phyloP scores from a whole-genome alignment of 1,140 invertebrate species.

The Camponotus pennsylvanicus region DNA sequence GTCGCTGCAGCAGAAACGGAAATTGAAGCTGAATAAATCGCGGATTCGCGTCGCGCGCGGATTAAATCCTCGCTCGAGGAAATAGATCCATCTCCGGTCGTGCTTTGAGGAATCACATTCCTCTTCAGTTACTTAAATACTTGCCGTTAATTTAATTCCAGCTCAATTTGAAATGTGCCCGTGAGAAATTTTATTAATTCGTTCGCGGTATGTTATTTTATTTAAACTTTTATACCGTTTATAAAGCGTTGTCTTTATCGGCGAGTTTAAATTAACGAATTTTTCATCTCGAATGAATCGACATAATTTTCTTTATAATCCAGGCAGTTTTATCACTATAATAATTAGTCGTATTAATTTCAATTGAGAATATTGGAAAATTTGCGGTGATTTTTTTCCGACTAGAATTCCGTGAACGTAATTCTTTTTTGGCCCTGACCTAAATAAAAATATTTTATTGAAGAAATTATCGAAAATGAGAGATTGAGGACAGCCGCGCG shows the following conservation, averaged over 20 bases:
- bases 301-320: not conserved
- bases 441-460: constrained; percentile 29
- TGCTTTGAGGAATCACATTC: constrained; percentile 39
- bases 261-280: not conserved
- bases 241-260: constrained; percentile 1
- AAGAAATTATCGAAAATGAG: constrained; percentile 39
- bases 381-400: not conserved
- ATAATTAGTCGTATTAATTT: not conserved
- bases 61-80: constrained; percentile 56
- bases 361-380: not conserved
- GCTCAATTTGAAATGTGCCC: not conserved
- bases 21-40: constrained; percentile 63
- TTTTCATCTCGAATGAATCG: not conserved
- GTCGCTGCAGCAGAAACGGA: constrained; percentile 88
- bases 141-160: constrained; percentile 17
- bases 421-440: not conserved
- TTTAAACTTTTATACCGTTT: not conserved
- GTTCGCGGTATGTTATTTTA: not conserved
- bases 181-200: constrained; percentile 32
- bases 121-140: constrained; percentile 24
- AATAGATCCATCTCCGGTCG: constrained; percentile 65
- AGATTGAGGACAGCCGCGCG: constrained; percentile 35
- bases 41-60: constrained; percentile 5
- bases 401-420: not conserved
- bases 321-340: not conserved